phyloP scores from a whole-genome alignment of 2,888 invertebrate genomes.

The Drosophila melanosoma region DNA sequence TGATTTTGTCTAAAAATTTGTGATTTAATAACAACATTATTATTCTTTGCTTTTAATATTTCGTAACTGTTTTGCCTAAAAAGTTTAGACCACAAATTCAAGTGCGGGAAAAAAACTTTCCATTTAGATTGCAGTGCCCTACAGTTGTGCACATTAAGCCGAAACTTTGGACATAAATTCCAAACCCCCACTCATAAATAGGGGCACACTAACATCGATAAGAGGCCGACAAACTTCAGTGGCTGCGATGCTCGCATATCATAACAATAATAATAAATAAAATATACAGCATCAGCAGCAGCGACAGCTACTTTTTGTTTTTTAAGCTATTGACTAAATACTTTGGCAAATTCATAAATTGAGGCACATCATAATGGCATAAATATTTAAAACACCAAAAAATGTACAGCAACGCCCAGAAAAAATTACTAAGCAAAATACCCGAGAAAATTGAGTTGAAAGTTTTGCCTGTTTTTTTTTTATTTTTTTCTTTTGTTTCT shows the following conservation, averaged over 20 bases:
- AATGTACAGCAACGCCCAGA: constrained; percentile 20
- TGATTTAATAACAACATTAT: not conserved
- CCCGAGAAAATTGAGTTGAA: constrained; percentile 68
- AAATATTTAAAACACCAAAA: constrained; percentile 70
- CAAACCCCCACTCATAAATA: constrained; percentile 60
- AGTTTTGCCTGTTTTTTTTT: constrained; percentile 41
- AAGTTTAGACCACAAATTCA: constrained; percentile 34
- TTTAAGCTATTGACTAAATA: constrained; percentile 78
- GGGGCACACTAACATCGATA: constrained; percentile 60
- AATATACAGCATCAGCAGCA: constrained; percentile 61
- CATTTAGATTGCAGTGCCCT: constrained; percentile 57
- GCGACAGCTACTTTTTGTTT: constrained; percentile 39
- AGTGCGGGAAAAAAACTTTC: constrained; percentile 45
- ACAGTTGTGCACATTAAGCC: constrained; percentile 66
- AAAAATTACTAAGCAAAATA: constrained; percentile 53
- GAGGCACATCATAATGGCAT: constrained; percentile 68
- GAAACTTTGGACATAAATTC: constrained; percentile 72
- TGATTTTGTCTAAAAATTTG: not conserved
- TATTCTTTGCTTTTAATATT: constrained; percentile 10
- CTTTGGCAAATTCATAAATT: constrained; percentile 79
- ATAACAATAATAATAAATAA: constrained; percentile 65
- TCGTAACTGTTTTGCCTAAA: constrained; percentile 5
- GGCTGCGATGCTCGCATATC: constrained; percentile 25
- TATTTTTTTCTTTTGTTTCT: not conserved
- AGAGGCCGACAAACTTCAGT: constrained; percentile 30